Conservation (phyloP, 2,888 invertebrate species). For the Germaria angustata region DNA sequence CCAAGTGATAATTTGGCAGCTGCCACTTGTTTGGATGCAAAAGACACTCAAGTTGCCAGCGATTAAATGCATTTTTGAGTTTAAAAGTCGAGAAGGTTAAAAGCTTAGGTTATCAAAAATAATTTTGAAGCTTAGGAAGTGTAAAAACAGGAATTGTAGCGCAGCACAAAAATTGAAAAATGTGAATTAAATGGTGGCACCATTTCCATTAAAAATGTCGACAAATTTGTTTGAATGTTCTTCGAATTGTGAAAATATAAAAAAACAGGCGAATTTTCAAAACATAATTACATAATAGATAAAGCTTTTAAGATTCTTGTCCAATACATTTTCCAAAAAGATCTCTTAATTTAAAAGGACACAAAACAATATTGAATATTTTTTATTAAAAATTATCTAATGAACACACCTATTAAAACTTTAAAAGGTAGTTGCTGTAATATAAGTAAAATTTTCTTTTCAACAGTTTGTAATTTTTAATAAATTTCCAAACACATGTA, state of each 20-base stretch:
- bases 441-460: not conserved
- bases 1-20: constrained; percentile 15
- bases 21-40: constrained; percentile 10
- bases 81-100: not conserved
- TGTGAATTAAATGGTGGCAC: not conserved
- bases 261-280: not conserved
- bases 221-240: not conserved
- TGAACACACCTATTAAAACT: not conserved
- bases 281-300: not conserved
- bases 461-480: too few relatives aligned
- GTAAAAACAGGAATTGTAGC: not conserved
- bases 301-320: not conserved
- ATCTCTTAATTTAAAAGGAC: not conserved
- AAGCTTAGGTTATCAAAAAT: not conserved
- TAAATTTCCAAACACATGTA: too few relatives aligned
- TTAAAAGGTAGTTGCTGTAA: not conserved
- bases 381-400: not conserved
- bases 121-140: not conserved
- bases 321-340: not conserved
- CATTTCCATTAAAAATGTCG: constrained; percentile 15
- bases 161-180: not conserved
- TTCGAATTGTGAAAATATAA: too few relatives aligned
- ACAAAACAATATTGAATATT: not conserved
- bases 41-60: not conserved
- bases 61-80: constrained; percentile 24